phyloP scores from a whole-genome alignment of 2,888 invertebrate species.

The Polydrusus cervinus region DNA sequence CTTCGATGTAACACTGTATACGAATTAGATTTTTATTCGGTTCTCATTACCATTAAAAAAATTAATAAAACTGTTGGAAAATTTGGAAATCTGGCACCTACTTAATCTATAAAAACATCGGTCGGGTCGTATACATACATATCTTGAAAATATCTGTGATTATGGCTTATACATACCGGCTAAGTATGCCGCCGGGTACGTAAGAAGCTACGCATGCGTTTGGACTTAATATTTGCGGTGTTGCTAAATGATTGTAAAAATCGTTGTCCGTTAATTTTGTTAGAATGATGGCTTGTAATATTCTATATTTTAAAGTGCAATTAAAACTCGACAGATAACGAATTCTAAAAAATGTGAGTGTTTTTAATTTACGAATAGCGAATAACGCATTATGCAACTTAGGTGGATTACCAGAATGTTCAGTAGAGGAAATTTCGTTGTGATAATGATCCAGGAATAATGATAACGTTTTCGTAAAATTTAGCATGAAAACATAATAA shows the following conservation, averaged over 20 bases:
- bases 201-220: conserved; percentile 48
- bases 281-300: background rate
- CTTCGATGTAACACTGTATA: background rate
- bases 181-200: conserved; percentile 45
- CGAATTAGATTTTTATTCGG: background rate
- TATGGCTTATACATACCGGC: conserved; percentile 38
- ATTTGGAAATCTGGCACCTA: conserved; percentile 21
- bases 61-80: background rate
- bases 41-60: background rate
- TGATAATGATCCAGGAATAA: no score
- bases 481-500: no score
- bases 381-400: no score
- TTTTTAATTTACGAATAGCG: no score
- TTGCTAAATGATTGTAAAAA: conserved; percentile 17
- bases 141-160: conserved; percentile 45
- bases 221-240: conserved; percentile 4
- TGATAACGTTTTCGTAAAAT: no score
- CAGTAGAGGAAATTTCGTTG: no score
- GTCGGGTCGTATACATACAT: conserved; percentile 40
- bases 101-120: conserved; percentile 16
- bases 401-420: no score
- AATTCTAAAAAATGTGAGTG: no score
- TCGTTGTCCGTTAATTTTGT: conserved; percentile 2
- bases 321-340: no score
- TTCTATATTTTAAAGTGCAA: no score